Conservation (phyloP, 2,797 vertebrate genomes). For the Tragopan temminckii region DNA sequence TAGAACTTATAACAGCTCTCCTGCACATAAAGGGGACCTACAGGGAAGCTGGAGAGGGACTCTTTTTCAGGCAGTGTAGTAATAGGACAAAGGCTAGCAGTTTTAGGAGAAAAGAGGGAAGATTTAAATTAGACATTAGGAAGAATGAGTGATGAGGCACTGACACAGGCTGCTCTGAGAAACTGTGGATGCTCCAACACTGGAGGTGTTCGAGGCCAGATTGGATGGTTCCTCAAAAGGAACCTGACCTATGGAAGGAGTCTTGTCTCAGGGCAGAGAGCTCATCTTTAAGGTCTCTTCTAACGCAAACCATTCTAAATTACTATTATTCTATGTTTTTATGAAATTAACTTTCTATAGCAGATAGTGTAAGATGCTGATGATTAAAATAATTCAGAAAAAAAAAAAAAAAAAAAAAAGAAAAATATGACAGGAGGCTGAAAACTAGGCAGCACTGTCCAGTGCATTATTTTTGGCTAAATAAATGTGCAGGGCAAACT, state of each 20-base stretch:
- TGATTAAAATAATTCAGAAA: not conserved
- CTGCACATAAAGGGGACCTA: no score
- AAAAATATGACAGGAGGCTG: not conserved
- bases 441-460: not conserved
- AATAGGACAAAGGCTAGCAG: no score
- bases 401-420: not conserved
- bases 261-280: no score
- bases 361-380: not conserved
- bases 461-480: not conserved
- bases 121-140: no score
- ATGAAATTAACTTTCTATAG: not conserved
- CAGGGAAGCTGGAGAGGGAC: no score
- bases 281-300: no score
- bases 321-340: not conserved
- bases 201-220: not conserved
- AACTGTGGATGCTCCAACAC: not conserved
- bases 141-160: no score
- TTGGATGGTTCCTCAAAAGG: not conserved
- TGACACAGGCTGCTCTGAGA: no score
- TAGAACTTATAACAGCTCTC: no score
- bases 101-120: no score
- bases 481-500: not conserved
- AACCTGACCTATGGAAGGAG: not conserved
- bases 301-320: no score
- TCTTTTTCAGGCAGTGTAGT: no score